These are phyloP conservation scores for Pontoporia blainvillei DNA, from an alignment of 2,113 vertebrate genomes.

Conservation along the genomic window DNA sequence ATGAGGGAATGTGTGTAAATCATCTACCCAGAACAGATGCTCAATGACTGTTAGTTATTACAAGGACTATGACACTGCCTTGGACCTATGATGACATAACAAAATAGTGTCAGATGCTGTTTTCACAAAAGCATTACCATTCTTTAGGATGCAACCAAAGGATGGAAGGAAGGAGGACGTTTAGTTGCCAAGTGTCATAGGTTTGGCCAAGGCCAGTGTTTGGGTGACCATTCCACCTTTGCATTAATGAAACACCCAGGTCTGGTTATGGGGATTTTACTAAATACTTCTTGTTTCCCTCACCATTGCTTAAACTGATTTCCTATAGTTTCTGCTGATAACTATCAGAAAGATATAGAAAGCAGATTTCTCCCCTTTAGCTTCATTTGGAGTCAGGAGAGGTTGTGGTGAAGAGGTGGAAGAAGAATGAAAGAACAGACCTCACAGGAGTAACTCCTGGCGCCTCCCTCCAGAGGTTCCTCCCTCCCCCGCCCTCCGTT, in stretches of 20 bases:
- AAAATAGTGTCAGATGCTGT: background rate
- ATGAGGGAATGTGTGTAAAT: background rate
- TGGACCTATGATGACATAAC: fast-evolving
- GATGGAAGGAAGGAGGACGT: background rate
- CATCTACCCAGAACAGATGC: constrained; percentile 29
- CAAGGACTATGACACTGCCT: background rate
- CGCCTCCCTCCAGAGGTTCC: background rate
- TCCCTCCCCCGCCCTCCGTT: background rate
- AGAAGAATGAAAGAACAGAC: background rate
- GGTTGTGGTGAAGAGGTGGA: background rate
- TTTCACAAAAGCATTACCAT: background rate
- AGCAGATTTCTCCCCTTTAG: background rate
- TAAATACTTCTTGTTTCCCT: background rate
- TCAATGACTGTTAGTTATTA: background rate
- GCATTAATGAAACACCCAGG: background rate
- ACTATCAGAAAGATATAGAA: background rate
- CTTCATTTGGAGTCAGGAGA: background rate
- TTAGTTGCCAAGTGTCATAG: background rate
- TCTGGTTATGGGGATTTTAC: background rate
- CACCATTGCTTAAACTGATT: background rate
- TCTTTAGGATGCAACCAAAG: background rate
- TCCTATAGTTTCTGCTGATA: background rate
- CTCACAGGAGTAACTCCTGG: background rate
- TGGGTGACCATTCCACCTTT: background rate
- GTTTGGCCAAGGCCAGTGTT: no score